Evolutionary conservation across 2,113 vertebrate species (phyloP).

Genomic region (Channa maculata): DNA sequence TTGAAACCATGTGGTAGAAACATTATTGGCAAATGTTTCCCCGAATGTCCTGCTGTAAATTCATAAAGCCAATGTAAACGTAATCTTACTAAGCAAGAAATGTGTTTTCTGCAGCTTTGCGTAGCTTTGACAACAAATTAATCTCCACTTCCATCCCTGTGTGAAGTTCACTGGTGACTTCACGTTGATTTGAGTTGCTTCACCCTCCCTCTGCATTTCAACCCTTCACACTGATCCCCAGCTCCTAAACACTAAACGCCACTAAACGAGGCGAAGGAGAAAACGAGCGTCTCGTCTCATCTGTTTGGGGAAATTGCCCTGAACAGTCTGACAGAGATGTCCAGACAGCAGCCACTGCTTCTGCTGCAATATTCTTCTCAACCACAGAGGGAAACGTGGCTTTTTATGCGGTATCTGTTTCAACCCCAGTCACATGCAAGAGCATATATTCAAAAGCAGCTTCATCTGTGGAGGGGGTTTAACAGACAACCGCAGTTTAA

Average conservation of each 20-base stretch:
- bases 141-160: no score
- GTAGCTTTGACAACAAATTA: no score
- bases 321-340: slow-evolving; percentile 26
- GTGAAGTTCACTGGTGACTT: no score
- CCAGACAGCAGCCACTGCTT: slow-evolving; percentile 7
- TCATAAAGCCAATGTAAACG: no score
- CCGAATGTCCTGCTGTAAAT: no score
- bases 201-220: not conserved
- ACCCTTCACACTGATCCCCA: not conserved
- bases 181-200: no score
- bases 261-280: not conserved
- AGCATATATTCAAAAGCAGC: slow-evolving; percentile 11
- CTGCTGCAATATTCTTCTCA: slow-evolving; percentile 48
- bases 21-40: no score
- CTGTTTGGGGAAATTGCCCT: slow-evolving; percentile 29
- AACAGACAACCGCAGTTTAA: not conserved
- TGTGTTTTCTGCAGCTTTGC: no score
- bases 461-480: slow-evolving; percentile 6
- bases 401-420: slow-evolving; percentile 32
- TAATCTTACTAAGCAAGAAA: no score
- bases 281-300: slow-evolving; percentile 23
- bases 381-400: slow-evolving; percentile 8
- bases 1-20: no score
- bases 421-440: slow-evolving; percentile 41
- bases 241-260: slow-evolving; percentile 1